These are phyloP conservation scores for Palythoa caribaeorum DNA, from an alignment of 92 coral and sea anemone species.

Conservation along the genomic window DNA sequence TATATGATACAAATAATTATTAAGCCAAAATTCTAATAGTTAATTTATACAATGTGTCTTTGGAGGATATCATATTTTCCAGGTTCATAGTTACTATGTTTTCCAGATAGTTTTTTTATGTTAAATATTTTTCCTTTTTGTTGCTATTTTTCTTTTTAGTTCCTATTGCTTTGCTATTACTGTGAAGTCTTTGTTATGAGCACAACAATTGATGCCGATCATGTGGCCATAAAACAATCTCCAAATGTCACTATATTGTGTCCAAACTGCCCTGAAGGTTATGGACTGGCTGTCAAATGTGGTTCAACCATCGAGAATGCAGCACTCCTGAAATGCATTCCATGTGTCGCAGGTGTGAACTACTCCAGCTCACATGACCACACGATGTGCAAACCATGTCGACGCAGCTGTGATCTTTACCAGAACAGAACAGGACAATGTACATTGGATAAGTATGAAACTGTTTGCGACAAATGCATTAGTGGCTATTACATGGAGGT, in stretches of 20 bases:
- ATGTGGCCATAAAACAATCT: not conserved
- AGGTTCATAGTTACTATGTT: too few species aligned
- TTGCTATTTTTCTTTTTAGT: not conserved
- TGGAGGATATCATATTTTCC: too few species aligned
- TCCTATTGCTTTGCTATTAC: not conserved
- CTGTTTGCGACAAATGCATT: slow-evolving; percentile 4
- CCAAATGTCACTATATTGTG: not conserved
- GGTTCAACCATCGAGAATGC: slow-evolving; percentile 17
- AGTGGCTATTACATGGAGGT: slow-evolving; percentile 29
- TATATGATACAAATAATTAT: too few species aligned
- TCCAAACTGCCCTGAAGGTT: slow-evolving; percentile 1
- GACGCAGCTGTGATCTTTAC: not conserved
- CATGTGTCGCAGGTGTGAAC: slow-evolving; percentile 5
- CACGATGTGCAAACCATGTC: slow-evolving; percentile 34
- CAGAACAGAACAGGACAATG: slow-evolving; percentile 38
- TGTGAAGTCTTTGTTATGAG: not conserved
- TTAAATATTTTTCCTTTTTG: too few species aligned
- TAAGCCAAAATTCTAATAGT: too few species aligned
- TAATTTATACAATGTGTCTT: too few species aligned
- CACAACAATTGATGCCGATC: not conserved
- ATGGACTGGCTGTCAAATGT: not conserved
- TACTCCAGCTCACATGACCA: slow-evolving; percentile 17
- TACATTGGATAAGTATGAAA: not conserved
- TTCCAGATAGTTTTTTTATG: too few species aligned
- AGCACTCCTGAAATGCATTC: not conserved